These are phyloP conservation scores for Pristionchus pacificus DNA, from an alignment of 1,140 invertebrate genomes.

Conservation along the genomic window DNA sequence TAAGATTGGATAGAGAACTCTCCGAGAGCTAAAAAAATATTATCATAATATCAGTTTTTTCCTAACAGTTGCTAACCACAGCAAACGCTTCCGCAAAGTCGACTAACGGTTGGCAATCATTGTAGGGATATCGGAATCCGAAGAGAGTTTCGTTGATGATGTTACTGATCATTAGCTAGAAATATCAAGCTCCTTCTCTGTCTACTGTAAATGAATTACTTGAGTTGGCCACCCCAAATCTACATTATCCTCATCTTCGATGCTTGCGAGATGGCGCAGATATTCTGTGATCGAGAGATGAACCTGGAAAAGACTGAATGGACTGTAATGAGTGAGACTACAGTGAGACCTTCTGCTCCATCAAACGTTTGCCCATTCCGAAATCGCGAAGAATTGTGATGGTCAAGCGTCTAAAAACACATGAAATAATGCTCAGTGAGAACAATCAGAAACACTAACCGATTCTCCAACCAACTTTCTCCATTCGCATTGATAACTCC, in stretches of 20 bases:
- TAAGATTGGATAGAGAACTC: no score
- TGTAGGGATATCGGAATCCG: no score
- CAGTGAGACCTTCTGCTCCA: slow-evolving; percentile 4
- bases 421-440: no score
- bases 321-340: background rate
- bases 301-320: background rate
- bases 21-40: no score
- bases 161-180: background rate
- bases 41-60: no score
- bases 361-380: background rate
- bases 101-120: slow-evolving; percentile 1
- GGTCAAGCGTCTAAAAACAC: no score
- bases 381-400: background rate
- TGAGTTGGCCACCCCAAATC: slow-evolving; percentile 11
- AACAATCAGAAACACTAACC: no score
- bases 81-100: background rate
- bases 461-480: no score
- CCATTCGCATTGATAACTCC: slow-evolving; percentile 7
- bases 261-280: background rate
- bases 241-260: background rate
- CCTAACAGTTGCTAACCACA: no score
- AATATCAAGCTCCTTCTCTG: slow-evolving; percentile 6
- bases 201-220: no score
- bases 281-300: slow-evolving; percentile 6
- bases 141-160: no score